These are phyloP conservation scores for Eucriotettix oculatus DNA, from an alignment of 2,888 invertebrate species.

Conservation along the genomic window DNA sequence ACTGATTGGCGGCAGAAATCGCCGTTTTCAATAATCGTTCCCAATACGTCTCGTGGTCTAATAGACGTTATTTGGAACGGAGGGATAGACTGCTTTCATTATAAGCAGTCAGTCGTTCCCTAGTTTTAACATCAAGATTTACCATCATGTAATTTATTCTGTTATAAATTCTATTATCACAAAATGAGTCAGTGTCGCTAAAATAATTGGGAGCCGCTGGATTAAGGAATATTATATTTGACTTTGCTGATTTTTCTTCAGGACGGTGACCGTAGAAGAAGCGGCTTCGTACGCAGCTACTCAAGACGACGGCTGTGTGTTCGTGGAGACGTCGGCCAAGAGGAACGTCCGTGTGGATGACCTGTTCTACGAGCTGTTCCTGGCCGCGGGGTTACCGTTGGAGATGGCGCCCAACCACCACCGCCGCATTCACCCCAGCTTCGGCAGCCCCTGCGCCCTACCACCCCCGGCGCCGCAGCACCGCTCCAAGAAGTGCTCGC, in stretches of 20 bases:
- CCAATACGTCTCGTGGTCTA: too few relatives aligned
- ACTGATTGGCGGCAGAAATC: too few relatives aligned
- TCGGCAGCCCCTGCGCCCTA: constrained; percentile 58
- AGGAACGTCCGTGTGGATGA: constrained; percentile 67
- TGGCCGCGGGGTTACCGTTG: constrained; percentile 62
- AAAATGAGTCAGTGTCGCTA: too few relatives aligned
- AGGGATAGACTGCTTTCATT: too few relatives aligned
- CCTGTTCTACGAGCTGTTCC: constrained; percentile 68
- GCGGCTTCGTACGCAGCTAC: constrained; percentile 59
- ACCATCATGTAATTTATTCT: too few relatives aligned
- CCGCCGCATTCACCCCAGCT: constrained; percentile 52
- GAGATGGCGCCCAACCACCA: constrained; percentile 85
- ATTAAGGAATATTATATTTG: too few relatives aligned
- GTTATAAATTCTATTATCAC: too few relatives aligned
- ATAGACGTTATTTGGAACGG: too few relatives aligned
- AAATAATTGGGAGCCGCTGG: too few relatives aligned
- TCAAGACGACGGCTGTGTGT: constrained; percentile 60
- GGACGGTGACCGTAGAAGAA: constrained; percentile 62
- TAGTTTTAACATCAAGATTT: too few relatives aligned
- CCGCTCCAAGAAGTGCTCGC: constrained; percentile 53
- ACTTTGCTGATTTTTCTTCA: constrained; percentile 20
- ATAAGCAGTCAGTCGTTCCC: too few relatives aligned
- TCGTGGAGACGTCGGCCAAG: constrained; percentile 71
- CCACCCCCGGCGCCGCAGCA: constrained; percentile 49
- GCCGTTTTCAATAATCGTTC: too few relatives aligned